Base-by-base conservation (phyloP, 2,888 invertebrate species). In the Drosophila emarginata region DNA sequence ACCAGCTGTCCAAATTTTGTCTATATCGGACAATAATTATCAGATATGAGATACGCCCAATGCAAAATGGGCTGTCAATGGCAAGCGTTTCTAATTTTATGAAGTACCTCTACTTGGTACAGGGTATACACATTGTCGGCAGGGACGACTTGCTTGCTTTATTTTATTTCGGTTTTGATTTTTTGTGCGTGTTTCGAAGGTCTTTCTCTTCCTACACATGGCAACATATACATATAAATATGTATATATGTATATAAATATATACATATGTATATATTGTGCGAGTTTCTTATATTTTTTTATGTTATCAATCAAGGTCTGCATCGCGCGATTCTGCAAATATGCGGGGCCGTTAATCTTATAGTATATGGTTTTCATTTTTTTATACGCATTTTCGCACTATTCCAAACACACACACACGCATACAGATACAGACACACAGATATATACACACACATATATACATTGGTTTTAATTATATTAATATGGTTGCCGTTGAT, bases 241-340 rank as follows among this genome's bases (percentile, higher is more conserved):
- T 7, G n/a, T n/a, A n/a, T n/a, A n/a, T n/a, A n/a, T 6, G 0
- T 53, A 4, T 37, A 28, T 11, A 37, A 26, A 26, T 28, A 57
- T 53, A 23, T 40, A 14, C 45, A 64, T 50, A 28, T 26, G 71
- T 78, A 64, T 67, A 61, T 51, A 18, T 45, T 45, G 45, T 45
- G 21, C 21, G 21, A 45, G 14, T 39, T 39, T 39, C n/a, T 37
- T 26, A 26, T 6, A 26, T 26, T 37, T n/a, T 37, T 37, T 37
- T 45, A 9, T 45, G 87, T 82, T 87, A 82, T 82, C 85, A 87
- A 84, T 82, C 81, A 87, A 82, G 81, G 81, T 87, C 81, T 74
- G 67, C 77, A 84, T 84, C 87, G 84, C 74, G 81, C 80, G 84
- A 87, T 84, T 87, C 77, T 78, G 87, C 84, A 87, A 74, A 86